phyloP scores from a whole-genome alignment of 2,888 invertebrate genomes.

The Eristalinus aeneus region DNA sequence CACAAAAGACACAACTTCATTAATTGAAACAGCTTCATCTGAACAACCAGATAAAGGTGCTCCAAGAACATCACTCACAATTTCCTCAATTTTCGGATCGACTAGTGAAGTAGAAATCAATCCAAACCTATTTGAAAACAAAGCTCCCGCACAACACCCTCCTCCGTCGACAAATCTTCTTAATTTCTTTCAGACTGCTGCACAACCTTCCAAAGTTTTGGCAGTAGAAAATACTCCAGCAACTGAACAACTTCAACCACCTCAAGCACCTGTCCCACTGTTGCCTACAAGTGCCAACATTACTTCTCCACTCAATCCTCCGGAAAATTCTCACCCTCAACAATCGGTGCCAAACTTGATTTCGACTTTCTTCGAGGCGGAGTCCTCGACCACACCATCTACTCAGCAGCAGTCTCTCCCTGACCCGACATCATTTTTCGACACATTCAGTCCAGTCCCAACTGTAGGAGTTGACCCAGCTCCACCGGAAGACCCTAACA shows the following conservation, averaged over 20 bases:
- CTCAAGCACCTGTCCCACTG: constrained; percentile 1
- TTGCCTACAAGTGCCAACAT: constrained; percentile 48
- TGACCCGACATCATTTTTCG: constrained; percentile 74
- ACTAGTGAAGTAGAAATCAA: neutral
- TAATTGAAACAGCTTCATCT: neutral
- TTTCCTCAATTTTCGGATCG: constrained; percentile 1
- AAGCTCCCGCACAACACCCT: neutral
- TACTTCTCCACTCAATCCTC: constrained; percentile 50
- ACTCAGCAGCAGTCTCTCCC: constrained; percentile 56
- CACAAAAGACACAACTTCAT: neutral
- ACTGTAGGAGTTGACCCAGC: constrained; percentile 40
- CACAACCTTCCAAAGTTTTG: neutral
- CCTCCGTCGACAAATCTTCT: neutral
- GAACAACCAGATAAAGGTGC: neutral
- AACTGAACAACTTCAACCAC: neutral
- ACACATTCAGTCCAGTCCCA: constrained; percentile 71
- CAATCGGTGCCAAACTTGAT: constrained; percentile 70
- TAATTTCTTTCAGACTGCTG: constrained; percentile 37
- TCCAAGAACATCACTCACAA: neutral
- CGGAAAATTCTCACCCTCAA: constrained; percentile 36
- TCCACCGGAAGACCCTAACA: constrained; percentile 67
- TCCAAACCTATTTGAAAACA: neutral
- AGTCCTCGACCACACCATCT: constrained; percentile 36
- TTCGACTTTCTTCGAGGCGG: constrained; percentile 73
- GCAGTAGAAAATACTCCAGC: neutral